Evolutionary conservation across 1,140 invertebrate genomes (phyloP).

Genomic region (Zaprionus vittiger): DNA sequence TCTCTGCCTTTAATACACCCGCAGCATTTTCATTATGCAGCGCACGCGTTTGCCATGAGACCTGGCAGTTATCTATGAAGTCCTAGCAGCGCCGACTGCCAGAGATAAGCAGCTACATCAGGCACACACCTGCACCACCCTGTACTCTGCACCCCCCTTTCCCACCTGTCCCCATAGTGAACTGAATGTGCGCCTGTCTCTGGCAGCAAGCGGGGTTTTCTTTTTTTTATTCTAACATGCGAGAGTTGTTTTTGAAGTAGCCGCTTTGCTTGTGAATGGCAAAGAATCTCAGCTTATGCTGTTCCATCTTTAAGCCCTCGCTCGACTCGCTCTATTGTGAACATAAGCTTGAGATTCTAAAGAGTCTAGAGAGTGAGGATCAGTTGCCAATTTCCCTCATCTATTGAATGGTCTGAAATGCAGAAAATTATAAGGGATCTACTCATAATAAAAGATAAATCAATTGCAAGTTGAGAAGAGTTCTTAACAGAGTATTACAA

Average conservation of each 20-base stretch:
- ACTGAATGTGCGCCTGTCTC: slow-evolving; percentile 1
- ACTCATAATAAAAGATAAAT: background rate
- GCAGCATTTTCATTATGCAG: slow-evolving; percentile 70
- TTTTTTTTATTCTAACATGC: slow-evolving; percentile 23
- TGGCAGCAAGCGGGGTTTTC: background rate
- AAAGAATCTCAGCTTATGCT: slow-evolving; percentile 5
- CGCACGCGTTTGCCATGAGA: slow-evolving; percentile 67
- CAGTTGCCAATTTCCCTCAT: background rate
- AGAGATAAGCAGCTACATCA: slow-evolving; percentile 45
- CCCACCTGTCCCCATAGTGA: background rate
- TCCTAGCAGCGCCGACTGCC: slow-evolving; percentile 38
- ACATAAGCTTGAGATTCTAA: background rate
- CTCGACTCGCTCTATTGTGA: slow-evolving; percentile 4
- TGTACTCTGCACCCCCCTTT: background rate
- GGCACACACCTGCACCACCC: slow-evolving; percentile 12
- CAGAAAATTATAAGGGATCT: background rate
- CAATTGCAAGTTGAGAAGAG: background rate
- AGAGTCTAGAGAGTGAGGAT: background rate
- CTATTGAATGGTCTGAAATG: background rate
- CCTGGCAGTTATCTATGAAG: slow-evolving; percentile 60
- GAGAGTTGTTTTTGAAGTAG: slow-evolving; percentile 41
- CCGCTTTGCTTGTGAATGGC: background rate
- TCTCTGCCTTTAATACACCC: background rate
- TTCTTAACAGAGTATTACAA: background rate
- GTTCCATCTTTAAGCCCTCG: background rate